phyloP scores from a whole-genome alignment of 2,797 vertebrate genomes.

The Simalia tracyae region DNA sequence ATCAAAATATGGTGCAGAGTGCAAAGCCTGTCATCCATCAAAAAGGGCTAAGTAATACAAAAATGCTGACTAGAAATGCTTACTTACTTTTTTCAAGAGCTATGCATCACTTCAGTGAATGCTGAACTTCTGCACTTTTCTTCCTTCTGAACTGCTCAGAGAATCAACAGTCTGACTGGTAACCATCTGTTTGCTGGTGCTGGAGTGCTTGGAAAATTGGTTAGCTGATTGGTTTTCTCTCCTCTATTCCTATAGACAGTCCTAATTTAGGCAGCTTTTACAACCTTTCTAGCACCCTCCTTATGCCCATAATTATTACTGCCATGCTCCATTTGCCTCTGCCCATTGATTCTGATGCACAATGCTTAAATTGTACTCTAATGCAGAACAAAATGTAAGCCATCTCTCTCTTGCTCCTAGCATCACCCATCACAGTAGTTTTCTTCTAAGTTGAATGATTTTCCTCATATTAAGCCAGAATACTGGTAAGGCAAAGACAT shows the following conservation, averaged over 20 bases:
- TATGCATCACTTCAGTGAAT: not conserved
- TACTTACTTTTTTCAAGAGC: not conserved
- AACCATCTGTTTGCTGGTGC: slow-evolving; percentile 18
- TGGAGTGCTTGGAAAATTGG: slow-evolving; percentile 41
- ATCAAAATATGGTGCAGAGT: not conserved
- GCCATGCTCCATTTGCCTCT: slow-evolving; percentile 10
- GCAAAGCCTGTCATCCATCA: not conserved
- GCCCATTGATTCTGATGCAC: slow-evolving; percentile 17
- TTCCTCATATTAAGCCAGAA: not conserved
- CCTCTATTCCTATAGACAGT: slow-evolving; percentile 9
- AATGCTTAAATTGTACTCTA: slow-evolving; percentile 2
- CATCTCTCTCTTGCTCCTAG: too few relatives aligned
- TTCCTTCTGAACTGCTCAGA: not conserved
- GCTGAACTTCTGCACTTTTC: not conserved
- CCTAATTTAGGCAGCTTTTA: slow-evolving; percentile 2
- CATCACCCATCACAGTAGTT: not conserved
- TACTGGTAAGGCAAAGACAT: not conserved
- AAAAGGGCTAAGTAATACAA: not conserved
- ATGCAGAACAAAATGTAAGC: not conserved
- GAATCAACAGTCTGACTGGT: slow-evolving; percentile 9
- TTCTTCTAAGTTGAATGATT: not conserved
- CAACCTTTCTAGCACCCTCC: slow-evolving; percentile 26
- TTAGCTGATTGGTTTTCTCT: slow-evolving; percentile 25
- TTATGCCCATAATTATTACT: slow-evolving; percentile 35
- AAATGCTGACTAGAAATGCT: not conserved